A percentile compares a stretch with the other conserved stretches of the same genome.
phyloP scores from a whole-genome alignment of 2,888 invertebrate species.

The Lasioglossum figueresi region DNA sequence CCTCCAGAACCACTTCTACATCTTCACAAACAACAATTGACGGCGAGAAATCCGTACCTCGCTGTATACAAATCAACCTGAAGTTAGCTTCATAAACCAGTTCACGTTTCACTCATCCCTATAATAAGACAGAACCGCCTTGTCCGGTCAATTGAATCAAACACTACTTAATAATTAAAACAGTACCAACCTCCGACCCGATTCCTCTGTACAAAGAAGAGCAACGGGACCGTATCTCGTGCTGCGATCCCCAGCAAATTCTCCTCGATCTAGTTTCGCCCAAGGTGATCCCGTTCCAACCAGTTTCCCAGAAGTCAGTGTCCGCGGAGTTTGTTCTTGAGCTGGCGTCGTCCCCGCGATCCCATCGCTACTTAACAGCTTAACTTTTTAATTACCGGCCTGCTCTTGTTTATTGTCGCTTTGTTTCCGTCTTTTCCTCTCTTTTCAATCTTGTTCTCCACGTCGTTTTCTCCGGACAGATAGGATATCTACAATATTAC shows the following conservation, averaged over 20 bases:
- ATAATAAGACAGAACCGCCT: neutral
- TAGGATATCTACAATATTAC: neutral
- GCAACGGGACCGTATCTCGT: conserved; percentile 62
- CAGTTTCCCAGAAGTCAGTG: conserved; percentile 1
- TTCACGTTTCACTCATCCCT: neutral
- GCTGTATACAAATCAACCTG: neutral
- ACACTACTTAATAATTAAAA: neutral
- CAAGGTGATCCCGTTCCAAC: neutral
- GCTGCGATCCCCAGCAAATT: conserved; percentile 28
- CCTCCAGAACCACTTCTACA: neutral
- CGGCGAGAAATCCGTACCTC: neutral
- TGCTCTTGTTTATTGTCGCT: conserved; percentile 79
- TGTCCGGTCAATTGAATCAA: neutral
- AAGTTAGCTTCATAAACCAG: too few species aligned
- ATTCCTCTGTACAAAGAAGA: conserved; percentile 75
- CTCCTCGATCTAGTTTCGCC: neutral
- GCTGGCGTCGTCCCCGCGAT: conserved; percentile 68
- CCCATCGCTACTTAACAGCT: conserved; percentile 36
- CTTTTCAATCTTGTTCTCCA: neutral
- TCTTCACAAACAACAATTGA: neutral
- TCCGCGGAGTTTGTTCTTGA: conserved; percentile 47
- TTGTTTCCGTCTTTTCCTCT: conserved; percentile 67
- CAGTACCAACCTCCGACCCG: conserved; percentile 77
- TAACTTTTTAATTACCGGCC: conserved; percentile 76
- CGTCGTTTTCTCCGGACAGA: neutral